Evolutionary conservation across 1,140 invertebrate species (phyloP).

Genomic region (Geopemphigus sp.): DNA sequence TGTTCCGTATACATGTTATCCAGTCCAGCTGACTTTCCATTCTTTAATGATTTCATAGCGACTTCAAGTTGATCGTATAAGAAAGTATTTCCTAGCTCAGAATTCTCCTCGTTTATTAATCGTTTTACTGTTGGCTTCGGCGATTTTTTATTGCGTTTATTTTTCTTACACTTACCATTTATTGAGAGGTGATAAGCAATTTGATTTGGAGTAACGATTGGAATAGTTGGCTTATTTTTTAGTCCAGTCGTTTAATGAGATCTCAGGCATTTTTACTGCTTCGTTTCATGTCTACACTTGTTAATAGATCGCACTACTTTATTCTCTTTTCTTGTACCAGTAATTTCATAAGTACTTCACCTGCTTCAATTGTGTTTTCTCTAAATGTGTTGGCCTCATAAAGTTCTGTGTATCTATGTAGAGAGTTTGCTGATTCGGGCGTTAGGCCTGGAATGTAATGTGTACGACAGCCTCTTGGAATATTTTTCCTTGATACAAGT

Average conservation of each 20-base stretch:
- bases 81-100: neutral
- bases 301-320: constrained; percentile 27
- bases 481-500: constrained; percentile 15
- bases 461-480: constrained; percentile 42
- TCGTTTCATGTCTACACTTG: constrained; percentile 37
- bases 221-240: constrained; percentile 2
- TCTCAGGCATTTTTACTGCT: constrained; percentile 37
- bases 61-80: too few relatives aligned
- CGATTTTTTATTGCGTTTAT: constrained; percentile 18
- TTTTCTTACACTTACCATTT: constrained; percentile 6
- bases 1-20: too few relatives aligned
- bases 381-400: too few relatives aligned
- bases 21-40: too few relatives aligned
- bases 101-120: constrained; percentile 26
- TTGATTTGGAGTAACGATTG: constrained; percentile 34
- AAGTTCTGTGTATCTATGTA: too few relatives aligned
- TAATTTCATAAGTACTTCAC: too few relatives aligned
- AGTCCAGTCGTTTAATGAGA: constrained; percentile 9
- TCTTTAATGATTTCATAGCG: too few relatives aligned
- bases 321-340: neutral
- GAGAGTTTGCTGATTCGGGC: neutral
- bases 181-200: constrained; percentile 27
- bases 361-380: too few relatives aligned
- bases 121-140: constrained; percentile 1
- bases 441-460: constrained; percentile 28